Base-by-base conservation (phyloP, 2,797 vertebrate species). In the Odontamblyopus lacepedii region DNA sequence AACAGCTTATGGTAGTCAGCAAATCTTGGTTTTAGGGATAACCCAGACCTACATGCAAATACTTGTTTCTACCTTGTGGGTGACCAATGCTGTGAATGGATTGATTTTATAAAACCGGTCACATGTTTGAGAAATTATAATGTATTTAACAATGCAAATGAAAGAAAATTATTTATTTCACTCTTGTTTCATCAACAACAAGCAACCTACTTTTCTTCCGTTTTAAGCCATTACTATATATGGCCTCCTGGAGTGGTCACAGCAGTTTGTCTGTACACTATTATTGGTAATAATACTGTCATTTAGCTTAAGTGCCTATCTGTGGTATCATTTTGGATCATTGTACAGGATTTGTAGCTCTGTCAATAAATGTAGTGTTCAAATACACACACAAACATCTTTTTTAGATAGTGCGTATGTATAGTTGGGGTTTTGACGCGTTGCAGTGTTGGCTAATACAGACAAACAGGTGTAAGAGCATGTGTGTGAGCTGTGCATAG, bases 401-500 rank as follows among this genome's bases (percentile, higher is more conserved):
- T 38, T 38, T 35, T 38, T 38, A 9, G 35, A 38, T 38, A 38
- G 35, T 23, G 23, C 23, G 23, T 23, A 23, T 23, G 1, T 23
- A 23, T 23, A 23, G 23, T 23, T 23, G 23, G 23, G 78, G 73
- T 77, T 86, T 78, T 69, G 78, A 69, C 8, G 56, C 59, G 68
- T 85, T 81, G 69, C 77, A 65, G 60, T 70, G 60, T 85, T 88
- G 83, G 75, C 87, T 23, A 44, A 82, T 78, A 63, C 71, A 71
- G 70, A 75, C n/a, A 56, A 70, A 67, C 56, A 69, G 63, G 70
- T 73, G 74, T 68, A 74, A 69, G 70, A 63, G 13, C 41, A 60
- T 50, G 74, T 69, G 27, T 70, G 38, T 23, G 30, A 74, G 67
- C 70, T 81, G 85, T 86, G 82, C 69, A 83, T 83, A 84, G 80